A percentile compares a stretch with the other conserved stretches of the same genome.
phyloP scores from a whole-genome alignment of 2,888 invertebrate genomes.

The Cheilosia variabilis region DNA sequence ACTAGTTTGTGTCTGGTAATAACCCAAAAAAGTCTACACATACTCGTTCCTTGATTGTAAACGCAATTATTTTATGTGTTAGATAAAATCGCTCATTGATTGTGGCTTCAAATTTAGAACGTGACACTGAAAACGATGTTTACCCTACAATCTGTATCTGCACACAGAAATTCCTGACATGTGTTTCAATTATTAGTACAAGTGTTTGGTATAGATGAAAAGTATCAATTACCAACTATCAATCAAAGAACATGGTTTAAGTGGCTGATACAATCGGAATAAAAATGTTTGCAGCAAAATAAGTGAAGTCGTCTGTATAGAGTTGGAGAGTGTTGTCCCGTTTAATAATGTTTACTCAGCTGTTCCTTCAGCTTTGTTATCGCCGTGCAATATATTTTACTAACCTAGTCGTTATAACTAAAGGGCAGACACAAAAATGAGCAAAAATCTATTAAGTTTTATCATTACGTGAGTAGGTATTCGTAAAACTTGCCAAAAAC shows the following conservation, averaged over 20 bases:
- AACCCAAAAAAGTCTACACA: not conserved
- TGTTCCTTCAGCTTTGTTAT: too few species aligned
- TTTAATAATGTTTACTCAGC: too few species aligned
- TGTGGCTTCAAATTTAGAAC: not conserved
- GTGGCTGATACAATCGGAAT: not conserved
- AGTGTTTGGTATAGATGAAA: not conserved
- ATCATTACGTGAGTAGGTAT: too few species aligned
- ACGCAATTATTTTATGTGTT: not conserved
- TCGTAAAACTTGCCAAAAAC: too few species aligned
- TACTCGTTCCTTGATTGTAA: not conserved
- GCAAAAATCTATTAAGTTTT: too few species aligned
- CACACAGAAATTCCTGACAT: not conserved
- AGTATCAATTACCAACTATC: not conserved
- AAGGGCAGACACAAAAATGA: too few species aligned
- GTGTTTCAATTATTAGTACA: constrained; percentile 1
- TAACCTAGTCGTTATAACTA: too few species aligned
- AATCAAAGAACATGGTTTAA: not conserved
- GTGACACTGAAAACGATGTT: not conserved
- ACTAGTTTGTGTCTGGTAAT: too few species aligned
- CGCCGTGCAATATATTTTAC: too few species aligned
- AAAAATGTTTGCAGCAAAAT: not conserved
- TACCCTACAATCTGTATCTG: not conserved
- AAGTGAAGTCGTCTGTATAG: too few species aligned
- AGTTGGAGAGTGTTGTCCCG: too few species aligned
- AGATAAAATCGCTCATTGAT: not conserved